Evolutionary conservation across 2,113 vertebrate species (phyloP), one percentile per base, ranked within the genome.

Genomic region (Spea multiplicata): DNA sequence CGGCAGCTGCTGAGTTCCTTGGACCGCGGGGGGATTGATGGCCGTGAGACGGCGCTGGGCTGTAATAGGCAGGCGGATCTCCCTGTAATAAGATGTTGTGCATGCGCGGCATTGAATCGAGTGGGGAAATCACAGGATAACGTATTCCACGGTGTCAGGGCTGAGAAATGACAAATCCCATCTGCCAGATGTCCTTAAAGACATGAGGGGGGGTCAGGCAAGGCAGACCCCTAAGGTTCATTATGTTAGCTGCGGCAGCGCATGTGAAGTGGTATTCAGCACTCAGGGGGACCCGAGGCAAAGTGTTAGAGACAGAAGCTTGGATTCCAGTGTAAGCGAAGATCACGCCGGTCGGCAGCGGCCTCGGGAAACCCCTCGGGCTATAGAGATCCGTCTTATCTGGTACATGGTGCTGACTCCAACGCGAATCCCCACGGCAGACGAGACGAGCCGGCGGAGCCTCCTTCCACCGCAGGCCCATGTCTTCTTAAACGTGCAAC

Each of bases 341-440:
- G 84, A 12, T 0, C 81, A 79, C 86, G 87, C 86, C 88, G 90
- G 91, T 87, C 90, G 88, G 86, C 78, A 6, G 84, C 91, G 87
- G 88, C 91, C 92, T 90, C 88, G 71, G 91, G 92, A 90, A 91
- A 86, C 90, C 90, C 90, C 87, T 87, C 83, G 46, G 88, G 92
- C 90, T 90, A 90, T 87, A 85, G 86, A 82, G 81, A 44, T 88
- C 87, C 85, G 86, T 91, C 92, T 91, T 84, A 92, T 91, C 86
- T 86, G 78, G 82, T 88, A 86, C 87, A 90, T 88, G 83, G 66
- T 85, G 88, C 83, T 83, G 81, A 85, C 86, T 90, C 84, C 89
- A 85, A 90, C 80, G 84, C 85, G 91, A 88, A 89, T 88, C 86
- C 83, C 87, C 84, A 88, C 90, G 88, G 89, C 85, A 87, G 88